These are phyloP conservation scores for Scotopteryx bipunctaria DNA, from an alignment of 2,888 invertebrate genomes.

Conservation along the genomic window DNA sequence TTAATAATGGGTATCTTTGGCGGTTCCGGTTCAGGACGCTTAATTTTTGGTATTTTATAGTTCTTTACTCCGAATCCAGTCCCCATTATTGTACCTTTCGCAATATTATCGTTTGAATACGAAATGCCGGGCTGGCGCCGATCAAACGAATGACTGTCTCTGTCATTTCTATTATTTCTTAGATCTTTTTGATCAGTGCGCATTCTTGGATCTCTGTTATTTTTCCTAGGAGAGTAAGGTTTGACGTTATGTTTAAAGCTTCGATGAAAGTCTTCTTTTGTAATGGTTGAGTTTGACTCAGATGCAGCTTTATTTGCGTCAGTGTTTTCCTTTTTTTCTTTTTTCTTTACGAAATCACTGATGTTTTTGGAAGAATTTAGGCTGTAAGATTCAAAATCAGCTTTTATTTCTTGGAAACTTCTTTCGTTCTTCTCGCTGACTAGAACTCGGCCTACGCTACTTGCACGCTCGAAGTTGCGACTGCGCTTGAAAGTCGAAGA, in stretches of 20 bases:
- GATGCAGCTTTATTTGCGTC: constrained; percentile 20
- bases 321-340: constrained; percentile 21
- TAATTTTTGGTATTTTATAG: constrained; percentile 79
- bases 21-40: constrained; percentile 48
- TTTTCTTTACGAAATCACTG: background rate
- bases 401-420: constrained; percentile 67
- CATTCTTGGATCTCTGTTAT: constrained; percentile 64
- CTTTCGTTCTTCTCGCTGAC: constrained; percentile 37
- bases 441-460: constrained; percentile 65
- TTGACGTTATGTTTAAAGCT: constrained; percentile 27
- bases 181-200: constrained; percentile 45
- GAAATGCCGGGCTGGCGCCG: constrained; percentile 56
- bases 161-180: constrained; percentile 39
- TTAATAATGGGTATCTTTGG: constrained; percentile 21
- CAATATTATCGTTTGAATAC: constrained; percentile 73
- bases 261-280: constrained; percentile 40
- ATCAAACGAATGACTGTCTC: constrained; percentile 36
- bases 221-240: constrained; percentile 57
- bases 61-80: constrained; percentile 73
- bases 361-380: constrained; percentile 34
- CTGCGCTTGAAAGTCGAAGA: constrained; percentile 58
- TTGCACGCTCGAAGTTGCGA: constrained; percentile 53
- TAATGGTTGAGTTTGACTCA: constrained; percentile 32
- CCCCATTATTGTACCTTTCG: constrained; percentile 65
- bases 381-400: constrained; percentile 61